Conservation (phyloP, 2,797 vertebrate genomes). For the Catharus ustulatus region DNA sequence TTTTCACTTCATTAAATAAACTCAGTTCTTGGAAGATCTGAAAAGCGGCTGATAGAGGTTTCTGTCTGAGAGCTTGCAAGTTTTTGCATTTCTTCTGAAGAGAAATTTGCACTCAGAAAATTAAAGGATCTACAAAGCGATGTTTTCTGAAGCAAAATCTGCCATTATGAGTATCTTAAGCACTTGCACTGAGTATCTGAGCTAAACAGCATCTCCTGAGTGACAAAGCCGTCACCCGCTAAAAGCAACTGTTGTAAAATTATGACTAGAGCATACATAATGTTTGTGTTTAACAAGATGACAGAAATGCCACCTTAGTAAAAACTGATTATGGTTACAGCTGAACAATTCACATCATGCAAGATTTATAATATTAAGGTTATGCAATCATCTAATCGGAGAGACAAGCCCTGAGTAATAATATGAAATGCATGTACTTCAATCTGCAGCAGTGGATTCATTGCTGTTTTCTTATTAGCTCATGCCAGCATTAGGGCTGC, state of each 20-base stretch:
- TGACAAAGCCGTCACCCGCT: conserved; percentile 73
- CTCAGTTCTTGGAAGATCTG: not conserved
- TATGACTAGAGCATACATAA: conserved; percentile 76
- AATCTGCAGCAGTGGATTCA: conserved; percentile 69
- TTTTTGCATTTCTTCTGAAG: conserved; percentile 64
- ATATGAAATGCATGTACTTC: conserved; percentile 76
- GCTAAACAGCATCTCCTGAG: conserved; percentile 66
- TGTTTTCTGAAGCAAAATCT: conserved; percentile 66
- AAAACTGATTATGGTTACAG: conserved; percentile 82
- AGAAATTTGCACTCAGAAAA: conserved; percentile 50
- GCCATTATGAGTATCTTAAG: conserved; percentile 68
- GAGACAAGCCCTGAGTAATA: conserved; percentile 79
- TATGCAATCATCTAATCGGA: conserved; percentile 83
- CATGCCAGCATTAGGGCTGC: conserved; percentile 70
- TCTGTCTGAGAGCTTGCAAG: conserved; percentile 39
- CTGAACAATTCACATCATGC: conserved; percentile 81
- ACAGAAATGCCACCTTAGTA: conserved; percentile 81
- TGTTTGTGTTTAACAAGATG: conserved; percentile 81
- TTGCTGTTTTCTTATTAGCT: conserved; percentile 78
- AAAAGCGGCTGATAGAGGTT: not conserved
- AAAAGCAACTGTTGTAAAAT: conserved; percentile 76
- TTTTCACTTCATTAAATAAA: conserved; percentile 58
- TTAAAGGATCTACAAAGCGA: conserved; percentile 34
- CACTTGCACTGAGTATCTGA: conserved; percentile 34
- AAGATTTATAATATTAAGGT: conserved; percentile 82